These are phyloP conservation scores for Castor canadensis DNA, from an alignment of 2,113 vertebrate genomes.

Conservation along the genomic window DNA sequence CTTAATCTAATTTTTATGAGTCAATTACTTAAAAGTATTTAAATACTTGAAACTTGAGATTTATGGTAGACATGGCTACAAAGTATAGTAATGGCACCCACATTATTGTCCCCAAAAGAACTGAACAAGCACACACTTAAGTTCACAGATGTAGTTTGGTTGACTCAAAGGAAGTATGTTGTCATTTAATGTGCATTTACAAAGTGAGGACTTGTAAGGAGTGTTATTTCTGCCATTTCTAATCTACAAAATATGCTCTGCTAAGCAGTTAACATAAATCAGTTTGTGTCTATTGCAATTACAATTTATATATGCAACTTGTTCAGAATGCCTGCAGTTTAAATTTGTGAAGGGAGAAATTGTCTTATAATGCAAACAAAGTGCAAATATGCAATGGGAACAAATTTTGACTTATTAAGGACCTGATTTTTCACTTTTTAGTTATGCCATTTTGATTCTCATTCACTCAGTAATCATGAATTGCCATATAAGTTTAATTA, in stretches of 20 bases:
- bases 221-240: neutral
- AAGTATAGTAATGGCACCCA: neutral
- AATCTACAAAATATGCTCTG: neutral
- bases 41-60: slow-evolving; percentile 36
- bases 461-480: neutral
- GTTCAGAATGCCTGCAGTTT: slow-evolving; percentile 3
- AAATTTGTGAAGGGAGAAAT: neutral
- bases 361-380: neutral
- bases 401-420: neutral
- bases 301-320: neutral
- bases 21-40: slow-evolving; percentile 45
- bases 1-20: slow-evolving; percentile 55
- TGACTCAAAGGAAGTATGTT: slow-evolving; percentile 50
- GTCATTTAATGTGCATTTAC: slow-evolving; percentile 26
- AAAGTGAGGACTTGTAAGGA: neutral
- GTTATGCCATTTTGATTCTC: neutral
- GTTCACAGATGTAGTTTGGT: slow-evolving; percentile 48
- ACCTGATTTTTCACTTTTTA: neutral
- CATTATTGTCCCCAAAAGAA: neutral
- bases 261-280: neutral
- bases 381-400: neutral
- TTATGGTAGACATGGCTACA: slow-evolving; percentile 45
- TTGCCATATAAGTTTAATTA: neutral
- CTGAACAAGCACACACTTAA: rapidly evolving
- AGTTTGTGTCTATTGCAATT: neutral